Percentiles rank a stretch among this genome's conserved stretches.
phyloP scores from a whole-genome alignment of 2,888 invertebrate species.

The Leptopilina drosophilae region DNA sequence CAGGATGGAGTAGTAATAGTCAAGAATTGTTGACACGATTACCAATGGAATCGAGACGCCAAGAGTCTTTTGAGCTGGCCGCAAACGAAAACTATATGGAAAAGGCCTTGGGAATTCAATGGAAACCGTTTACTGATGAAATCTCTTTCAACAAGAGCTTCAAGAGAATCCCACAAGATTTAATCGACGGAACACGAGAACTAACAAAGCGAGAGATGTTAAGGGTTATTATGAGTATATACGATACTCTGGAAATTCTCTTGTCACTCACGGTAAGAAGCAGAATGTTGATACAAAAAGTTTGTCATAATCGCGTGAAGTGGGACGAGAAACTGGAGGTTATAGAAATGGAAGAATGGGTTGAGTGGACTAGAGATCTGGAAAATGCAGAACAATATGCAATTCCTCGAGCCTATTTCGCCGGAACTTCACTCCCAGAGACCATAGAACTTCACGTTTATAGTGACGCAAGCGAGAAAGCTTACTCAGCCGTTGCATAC shows the following conservation, averaged over 20 bases:
- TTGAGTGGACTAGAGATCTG: neutral
- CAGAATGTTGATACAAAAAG: neutral
- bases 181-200: no score
- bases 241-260: neutral
- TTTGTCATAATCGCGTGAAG: neutral
- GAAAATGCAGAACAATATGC: neutral
- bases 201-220: neutral
- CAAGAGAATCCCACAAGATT: neutral
- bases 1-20: constrained; percentile 53
- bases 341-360: no score
- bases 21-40: neutral
- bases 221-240: neutral
- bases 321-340: neutral
- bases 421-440: no score
- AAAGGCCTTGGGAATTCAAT: neutral
- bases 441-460: neutral
- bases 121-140: neutral
- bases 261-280: neutral
- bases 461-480: neutral
- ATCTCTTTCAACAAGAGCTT: neutral
- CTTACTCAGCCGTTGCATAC: constrained; percentile 1
- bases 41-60: no score
- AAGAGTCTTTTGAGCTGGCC: no score
- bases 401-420: neutral
- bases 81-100: neutral